phyloP scores from a whole-genome alignment of 2,113 vertebrate genomes.

The Triplophysa tibetana region DNA sequence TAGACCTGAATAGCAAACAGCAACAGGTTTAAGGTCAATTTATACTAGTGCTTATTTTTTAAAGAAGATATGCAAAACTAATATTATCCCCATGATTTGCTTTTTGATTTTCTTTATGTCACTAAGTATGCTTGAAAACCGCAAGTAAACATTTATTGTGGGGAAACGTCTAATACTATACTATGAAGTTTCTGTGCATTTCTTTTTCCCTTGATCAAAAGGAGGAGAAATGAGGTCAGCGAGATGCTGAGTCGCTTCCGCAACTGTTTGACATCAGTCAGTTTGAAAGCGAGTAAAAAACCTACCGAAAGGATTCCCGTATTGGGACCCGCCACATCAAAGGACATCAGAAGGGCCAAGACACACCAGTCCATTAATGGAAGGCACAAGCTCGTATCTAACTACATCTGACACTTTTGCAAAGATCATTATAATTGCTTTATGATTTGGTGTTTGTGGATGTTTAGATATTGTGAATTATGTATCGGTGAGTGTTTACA shows the following conservation, averaged over 20 bases:
- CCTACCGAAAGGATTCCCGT: conserved; percentile 22
- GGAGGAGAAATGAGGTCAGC: conserved; percentile 45
- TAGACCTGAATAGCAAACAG: no score
- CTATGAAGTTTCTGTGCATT: neutral
- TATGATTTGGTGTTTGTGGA: neutral
- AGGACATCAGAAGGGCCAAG: neutral
- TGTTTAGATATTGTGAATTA: no score
- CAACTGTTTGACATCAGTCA: conserved; percentile 24
- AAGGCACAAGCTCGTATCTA: neutral
- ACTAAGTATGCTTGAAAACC: neutral
- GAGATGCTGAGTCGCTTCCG: conserved; percentile 53
- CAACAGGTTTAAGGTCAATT: no score
- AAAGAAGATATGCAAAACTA: neutral
- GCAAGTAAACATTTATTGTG: neutral
- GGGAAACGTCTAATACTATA: neutral
- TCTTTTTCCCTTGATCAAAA: neutral
- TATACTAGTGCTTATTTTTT: neutral
- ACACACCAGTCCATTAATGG: neutral
- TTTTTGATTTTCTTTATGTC: neutral
- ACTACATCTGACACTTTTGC: neutral
- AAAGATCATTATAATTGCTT: neutral
- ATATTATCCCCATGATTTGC: neutral
- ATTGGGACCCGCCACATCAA: conserved; percentile 38
- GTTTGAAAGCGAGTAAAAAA: conserved; percentile 17
- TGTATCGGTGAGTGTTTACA: no score